A percentile compares a stretch with the other conserved stretches of the same genome.
Conservation (phyloP, 2,113 vertebrate species). For the Thamnaconus septentrionalis region DNA sequence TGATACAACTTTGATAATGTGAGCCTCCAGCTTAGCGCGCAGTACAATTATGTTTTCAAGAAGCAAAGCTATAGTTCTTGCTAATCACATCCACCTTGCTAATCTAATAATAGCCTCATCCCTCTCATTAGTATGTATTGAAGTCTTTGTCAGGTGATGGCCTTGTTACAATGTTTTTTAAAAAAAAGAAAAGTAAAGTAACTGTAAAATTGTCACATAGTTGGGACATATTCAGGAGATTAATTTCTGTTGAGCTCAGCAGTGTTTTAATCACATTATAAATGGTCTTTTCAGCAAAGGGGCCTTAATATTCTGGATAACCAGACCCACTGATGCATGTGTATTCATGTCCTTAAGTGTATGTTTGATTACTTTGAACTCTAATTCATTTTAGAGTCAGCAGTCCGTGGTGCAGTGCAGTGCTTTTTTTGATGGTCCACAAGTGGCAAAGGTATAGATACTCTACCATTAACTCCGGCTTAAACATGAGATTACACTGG, state of each 20-base stretch:
- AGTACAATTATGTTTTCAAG: conserved; percentile 60
- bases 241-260: conserved; percentile 64
- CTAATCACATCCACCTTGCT: conserved; percentile 60
- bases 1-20: conserved; percentile 70
- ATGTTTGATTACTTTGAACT: conserved; percentile 5
- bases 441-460: background rate
- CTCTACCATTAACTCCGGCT: background rate
- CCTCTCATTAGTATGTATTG: conserved; percentile 59
- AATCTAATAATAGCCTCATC: conserved; percentile 57
- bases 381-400: conserved; percentile 2
- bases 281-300: conserved; percentile 54
- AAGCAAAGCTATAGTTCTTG: conserved; percentile 57
- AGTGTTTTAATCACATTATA: conserved; percentile 67
- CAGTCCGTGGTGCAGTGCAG: background rate
- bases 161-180: conserved; percentile 22
- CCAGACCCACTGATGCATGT: conserved; percentile 18
- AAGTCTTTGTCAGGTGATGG: conserved; percentile 52
- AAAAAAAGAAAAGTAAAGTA: conserved; percentile 19
- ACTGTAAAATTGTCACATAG: conserved; percentile 53
- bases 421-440: background rate
- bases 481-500: background rate
- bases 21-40: conserved; percentile 58
- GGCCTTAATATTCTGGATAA: conserved; percentile 51
- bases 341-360: conserved; percentile 1
- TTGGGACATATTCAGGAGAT: conserved; percentile 61